Evolutionary conservation across 2,113 vertebrate species (phyloP), one percentile per base, ranked within the genome.

Genomic region (Cathartes aura): DNA sequence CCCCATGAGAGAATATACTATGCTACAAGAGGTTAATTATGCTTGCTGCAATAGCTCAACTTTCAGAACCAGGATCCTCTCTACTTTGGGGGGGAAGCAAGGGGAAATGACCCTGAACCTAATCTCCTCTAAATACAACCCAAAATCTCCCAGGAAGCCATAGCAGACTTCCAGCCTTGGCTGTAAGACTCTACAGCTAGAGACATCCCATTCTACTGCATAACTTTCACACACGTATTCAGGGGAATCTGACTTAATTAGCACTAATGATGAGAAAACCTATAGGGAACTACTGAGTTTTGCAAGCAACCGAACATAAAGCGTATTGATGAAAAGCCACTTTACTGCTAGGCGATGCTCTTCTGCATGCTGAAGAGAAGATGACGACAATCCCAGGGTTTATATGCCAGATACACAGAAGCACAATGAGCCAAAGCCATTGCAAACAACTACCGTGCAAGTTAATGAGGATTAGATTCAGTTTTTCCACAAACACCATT

Each of bases 191-290:
- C 15, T 17, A 4, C 0, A 88, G 26, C 23, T 79, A 74, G 9
- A 85, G 13, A 80, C 42, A 63, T 14, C 9, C 73, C 58, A 19
- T 38, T 84, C 60, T 64, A 32, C 70, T 73, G 53, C 15, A 1
- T 26, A 56, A 75, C 3, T 76, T 82, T 6, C 40, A 82, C 72
- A 38, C 12, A 24, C 2, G 4, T 36, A 85, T 94, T 85, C 76
- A 87, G 78, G 63, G 50, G 42, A 93, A 76, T 42, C 52, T 66
- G 34, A 53, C n/a, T 88, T 94, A 97, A 96, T 96, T 96, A 96
- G 63, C 71, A 86, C 74, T 88, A 95, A 96, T 91, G 82, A 96
- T 90, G 94, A 96, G 71, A 80, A 96, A 95, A 76, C 82, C 94
- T 86, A 81, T 7, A 68, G 91, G 89, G 84, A 96, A 14, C 73